These are phyloP conservation scores for Latrodectus geometricus DNA, from an alignment of 1,140 invertebrate species.

Conservation along the genomic window DNA sequence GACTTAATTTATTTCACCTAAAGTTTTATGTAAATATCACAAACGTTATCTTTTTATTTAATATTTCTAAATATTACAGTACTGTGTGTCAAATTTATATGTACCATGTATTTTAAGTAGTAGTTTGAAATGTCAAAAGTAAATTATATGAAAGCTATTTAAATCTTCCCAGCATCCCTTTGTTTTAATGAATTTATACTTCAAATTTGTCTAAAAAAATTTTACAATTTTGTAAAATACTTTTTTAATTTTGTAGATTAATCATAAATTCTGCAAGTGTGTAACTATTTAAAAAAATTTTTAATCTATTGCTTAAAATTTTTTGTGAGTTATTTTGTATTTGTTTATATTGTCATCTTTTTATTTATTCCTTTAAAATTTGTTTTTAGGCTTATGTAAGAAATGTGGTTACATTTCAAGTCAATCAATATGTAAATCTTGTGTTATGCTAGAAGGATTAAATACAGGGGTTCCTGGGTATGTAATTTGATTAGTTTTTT, in stretches of 20 bases:
- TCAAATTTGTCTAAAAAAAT: too few relatives aligned
- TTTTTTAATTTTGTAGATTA: neutral
- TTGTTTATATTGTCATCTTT: neutral
- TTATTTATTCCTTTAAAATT: neutral
- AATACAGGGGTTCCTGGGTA: slow-evolving; percentile 88
- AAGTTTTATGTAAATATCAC: too few relatives aligned
- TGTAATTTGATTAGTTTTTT: slow-evolving; percentile 22
- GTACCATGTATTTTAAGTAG: too few relatives aligned
- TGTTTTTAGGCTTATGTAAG: slow-evolving; percentile 74
- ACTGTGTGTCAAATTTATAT: too few relatives aligned
- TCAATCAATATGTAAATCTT: slow-evolving; percentile 96
- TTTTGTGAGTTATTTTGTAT: neutral
- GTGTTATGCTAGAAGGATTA: slow-evolving; percentile 92
- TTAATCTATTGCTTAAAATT: too few relatives aligned
- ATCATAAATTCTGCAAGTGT: neutral
- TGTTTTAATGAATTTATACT: too few relatives aligned
- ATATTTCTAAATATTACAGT: too few relatives aligned
- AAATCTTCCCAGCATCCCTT: too few relatives aligned
- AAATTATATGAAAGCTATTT: too few relatives aligned
- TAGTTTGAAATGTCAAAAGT: too few relatives aligned
- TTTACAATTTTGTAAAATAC: neutral
- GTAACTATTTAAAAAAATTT: neutral
- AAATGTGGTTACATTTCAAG: slow-evolving; percentile 96
- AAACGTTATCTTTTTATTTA: too few relatives aligned
- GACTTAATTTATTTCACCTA: too few relatives aligned